These are phyloP conservation scores for Stegodyphus mimosarum DNA, from an alignment of 1,140 invertebrate genomes.

Conservation along the genomic window DNA sequence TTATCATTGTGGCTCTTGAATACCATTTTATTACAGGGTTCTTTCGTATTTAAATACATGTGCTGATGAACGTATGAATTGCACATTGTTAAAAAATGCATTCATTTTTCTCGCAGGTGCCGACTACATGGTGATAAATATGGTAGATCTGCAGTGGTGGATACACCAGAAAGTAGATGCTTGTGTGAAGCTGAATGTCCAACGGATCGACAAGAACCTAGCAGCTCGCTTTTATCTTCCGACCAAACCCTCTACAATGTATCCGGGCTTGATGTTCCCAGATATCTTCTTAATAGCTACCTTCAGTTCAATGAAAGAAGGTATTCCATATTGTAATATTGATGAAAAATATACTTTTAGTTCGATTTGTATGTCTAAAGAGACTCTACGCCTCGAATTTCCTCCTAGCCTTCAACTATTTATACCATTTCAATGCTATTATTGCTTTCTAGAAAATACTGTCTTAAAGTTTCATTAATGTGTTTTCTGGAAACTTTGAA, in stretches of 20 bases:
- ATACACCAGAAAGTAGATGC: background rate
- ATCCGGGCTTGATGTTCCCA: constrained; percentile 65
- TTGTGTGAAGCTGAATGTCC: constrained; percentile 46
- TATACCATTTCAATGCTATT: background rate
- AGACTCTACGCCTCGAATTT: too few relatives aligned
- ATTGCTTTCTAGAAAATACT: background rate
- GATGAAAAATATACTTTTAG: background rate
- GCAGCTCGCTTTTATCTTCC: background rate
- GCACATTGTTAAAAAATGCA: too few relatives aligned
- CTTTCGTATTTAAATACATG: too few relatives aligned
- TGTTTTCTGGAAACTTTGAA: too few relatives aligned
- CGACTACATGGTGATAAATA: too few relatives aligned
- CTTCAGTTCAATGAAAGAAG: constrained; percentile 66
- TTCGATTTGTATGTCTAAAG: too few relatives aligned
- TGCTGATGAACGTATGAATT: too few relatives aligned
- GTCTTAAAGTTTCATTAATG: too few relatives aligned
- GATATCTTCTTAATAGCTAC: constrained; percentile 69
- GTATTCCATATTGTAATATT: constrained; percentile 59
- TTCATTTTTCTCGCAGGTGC: too few relatives aligned
- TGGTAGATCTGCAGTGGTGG: too few relatives aligned
- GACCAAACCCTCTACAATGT: constrained; percentile 68
- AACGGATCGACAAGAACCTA: background rate
- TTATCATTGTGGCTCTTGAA: too few relatives aligned
- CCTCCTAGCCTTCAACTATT: background rate
- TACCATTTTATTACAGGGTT: too few relatives aligned